A percentile compares a stretch with the other conserved stretches of the same genome.
These are phyloP conservation scores for Microcebus tavaratra DNA, from an alignment of 2,113 vertebrate species.

Conservation along the genomic window DNA sequence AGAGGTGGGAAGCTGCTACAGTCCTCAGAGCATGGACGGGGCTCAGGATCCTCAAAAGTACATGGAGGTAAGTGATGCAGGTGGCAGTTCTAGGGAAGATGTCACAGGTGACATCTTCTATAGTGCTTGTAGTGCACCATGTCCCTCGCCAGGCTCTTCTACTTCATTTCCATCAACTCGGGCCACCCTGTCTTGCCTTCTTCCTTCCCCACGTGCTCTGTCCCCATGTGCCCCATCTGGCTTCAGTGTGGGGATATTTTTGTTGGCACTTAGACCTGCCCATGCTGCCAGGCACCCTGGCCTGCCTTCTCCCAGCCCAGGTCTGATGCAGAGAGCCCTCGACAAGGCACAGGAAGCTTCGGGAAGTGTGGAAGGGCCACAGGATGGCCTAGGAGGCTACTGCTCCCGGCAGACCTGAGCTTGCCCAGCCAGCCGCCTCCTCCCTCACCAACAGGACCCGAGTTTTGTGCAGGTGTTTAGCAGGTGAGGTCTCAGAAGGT, in stretches of 20 bases:
- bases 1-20: not conserved
- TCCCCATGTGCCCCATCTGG: not conserved
- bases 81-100: not conserved
- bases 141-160: not conserved
- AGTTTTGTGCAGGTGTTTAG: not conserved
- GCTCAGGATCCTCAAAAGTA: no score
- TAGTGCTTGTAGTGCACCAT: not conserved
- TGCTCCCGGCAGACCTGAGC: not conserved
- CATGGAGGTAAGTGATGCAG: not conserved
- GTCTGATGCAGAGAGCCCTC: not conserved
- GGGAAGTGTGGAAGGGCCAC: not conserved
- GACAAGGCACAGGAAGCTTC: not conserved
- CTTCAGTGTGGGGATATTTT: not conserved
- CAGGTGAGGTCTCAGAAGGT: not conserved
- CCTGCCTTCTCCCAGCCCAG: not conserved
- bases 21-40: not conserved
- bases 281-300: not conserved
- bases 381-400: not conserved
- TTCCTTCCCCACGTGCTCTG: not conserved
- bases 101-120: not conserved
- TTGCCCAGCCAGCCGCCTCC: not conserved
- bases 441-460: not conserved
- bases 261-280: not conserved
- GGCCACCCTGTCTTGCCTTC: not conserved
- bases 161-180: not conserved